Evolutionary conservation across 2,888 invertebrate species (phyloP), one percentile per base, ranked within the genome.

Genomic region (Steinernema hermaphroditum): DNA sequence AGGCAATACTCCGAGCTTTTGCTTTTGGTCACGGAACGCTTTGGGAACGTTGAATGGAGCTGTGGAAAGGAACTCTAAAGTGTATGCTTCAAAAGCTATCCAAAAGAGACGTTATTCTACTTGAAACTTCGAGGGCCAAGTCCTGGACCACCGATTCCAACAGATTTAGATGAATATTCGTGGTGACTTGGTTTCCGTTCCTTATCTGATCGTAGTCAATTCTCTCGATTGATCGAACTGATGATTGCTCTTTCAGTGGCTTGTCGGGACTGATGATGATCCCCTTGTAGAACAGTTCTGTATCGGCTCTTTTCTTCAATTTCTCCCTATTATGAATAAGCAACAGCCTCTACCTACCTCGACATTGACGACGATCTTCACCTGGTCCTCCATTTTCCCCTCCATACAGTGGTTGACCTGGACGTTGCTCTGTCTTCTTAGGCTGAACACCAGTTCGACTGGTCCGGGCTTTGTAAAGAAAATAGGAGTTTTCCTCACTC

Each of bases 251-350:
- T 27, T 75, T 74, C 32, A 80, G 34, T 16, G 80, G 80, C 71
- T 82, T 82, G 32, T 75, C 76, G 0, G 78, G 76, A 62, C 78
- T 77, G 12, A 82, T 68, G 68, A 81, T 77, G 22, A 80, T 70
- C 41, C 77, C 69, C 50, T 77, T 77, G 43, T 78, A 82, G 74
- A 83, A 81, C 76, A 82, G 82, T 43, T 82, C 83, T 24, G 81
- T 77, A 71, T 85, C 84, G 24, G 82, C 81, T 41, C 85, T 72
- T 77, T 80, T 80, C 81, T 81, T 70, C 73, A 78, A 71, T 32
- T 32, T n/a, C 62, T 6, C 14, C 6, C 62, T 9, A 4, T 37
- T 37, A 8, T 34, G 4, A 29, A 6, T 29, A 9, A 24, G 4
- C 34, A 29, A 16, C 8, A 32, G 69, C 9, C 32, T 19, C 12